Base-by-base conservation (phyloP, 2,888 invertebrate species). In the Drosophila setosimentum region DNA sequence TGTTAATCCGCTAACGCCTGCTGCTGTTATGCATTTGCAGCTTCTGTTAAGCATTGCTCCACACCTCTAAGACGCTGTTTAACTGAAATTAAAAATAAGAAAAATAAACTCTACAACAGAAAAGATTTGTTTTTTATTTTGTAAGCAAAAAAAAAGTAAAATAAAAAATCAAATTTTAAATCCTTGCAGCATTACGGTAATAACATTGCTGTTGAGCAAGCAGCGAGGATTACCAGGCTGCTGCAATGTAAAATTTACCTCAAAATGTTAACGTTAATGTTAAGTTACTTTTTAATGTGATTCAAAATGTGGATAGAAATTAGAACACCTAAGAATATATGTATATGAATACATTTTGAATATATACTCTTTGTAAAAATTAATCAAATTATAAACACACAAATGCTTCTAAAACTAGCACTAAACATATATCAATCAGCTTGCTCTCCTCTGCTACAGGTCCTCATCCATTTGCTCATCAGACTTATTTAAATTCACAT, bases 401-500 rank as follows among this genome's bases (percentile, higher is more conserved):
- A 57, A 51, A 70, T 55, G 69, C 57, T 71, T 42, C 11, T 62
- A 57, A 78, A 10, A 50, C 64, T 76, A 73, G 50, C 49, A 57
- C 45, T 75, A 54, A 68, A 58, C 65, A 57, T 54, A 45, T 49
- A 37, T 32, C 57, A 51, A 45, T 45, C 45, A 42, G 21, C 42
- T 50, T 18, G 49, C 33, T 45, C 53, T 33, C 60, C 64, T 65
- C 48, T 64, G 76, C 89, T 90, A 83, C 72, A 90, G 73, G 55
- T 87, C 93, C 67, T 93, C 92, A 82, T 94, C 93, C 86, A 93
- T 90, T 72, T 89, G 89, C 65, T 90, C 87, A 66, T 90, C 87
- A 87, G 87, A 88, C 80, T 91, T 91, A 77, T 94, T 93, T 68
- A 93, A 92, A 87, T 94, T 93, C 80, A 94, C 92, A 85, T 93